Evolutionary conservation across 2,797 vertebrate genomes (phyloP).

Genomic region (Centropyge bicolor): DNA sequence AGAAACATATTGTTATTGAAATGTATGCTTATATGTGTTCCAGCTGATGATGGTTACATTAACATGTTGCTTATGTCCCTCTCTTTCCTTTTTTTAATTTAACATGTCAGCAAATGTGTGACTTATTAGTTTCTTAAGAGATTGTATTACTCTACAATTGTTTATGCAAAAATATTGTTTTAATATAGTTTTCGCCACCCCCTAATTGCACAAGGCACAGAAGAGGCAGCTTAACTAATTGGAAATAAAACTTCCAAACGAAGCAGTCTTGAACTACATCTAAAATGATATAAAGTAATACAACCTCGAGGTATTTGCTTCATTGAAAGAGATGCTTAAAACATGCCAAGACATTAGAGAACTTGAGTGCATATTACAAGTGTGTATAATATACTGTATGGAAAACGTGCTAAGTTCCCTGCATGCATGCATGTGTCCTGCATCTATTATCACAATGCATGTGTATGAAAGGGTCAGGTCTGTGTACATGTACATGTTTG

Average conservation of each 20-base stretch:
- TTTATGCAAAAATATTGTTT: slow-evolving; percentile 3
- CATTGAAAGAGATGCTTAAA: slow-evolving; percentile 57
- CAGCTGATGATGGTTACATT: slow-evolving; percentile 38
- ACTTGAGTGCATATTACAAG: slow-evolving; percentile 49
- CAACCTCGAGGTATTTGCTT: slow-evolving; percentile 70
- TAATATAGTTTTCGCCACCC: slow-evolving; percentile 11
- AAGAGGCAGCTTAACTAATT: slow-evolving; percentile 2
- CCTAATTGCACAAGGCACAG: slow-evolving; percentile 13
- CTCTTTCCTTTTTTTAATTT: slow-evolving; percentile 27
- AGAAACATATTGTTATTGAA: slow-evolving; percentile 6
- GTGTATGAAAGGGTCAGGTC: slow-evolving; percentile 19
- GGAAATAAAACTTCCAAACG: slow-evolving; percentile 20
- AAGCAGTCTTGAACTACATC: slow-evolving; percentile 8
- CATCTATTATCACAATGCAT: slow-evolving; percentile 18
- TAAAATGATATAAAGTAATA: slow-evolving; percentile 68
- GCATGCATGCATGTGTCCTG: slow-evolving; percentile 57
- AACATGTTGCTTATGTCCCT: slow-evolving; percentile 51
- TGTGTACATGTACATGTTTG: slow-evolving; percentile 50
- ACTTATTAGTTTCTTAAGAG: slow-evolving; percentile 60
- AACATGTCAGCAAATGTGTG: slow-evolving; percentile 47
- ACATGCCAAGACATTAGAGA: slow-evolving; percentile 73
- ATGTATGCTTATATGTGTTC: slow-evolving; percentile 41
- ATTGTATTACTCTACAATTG: slow-evolving; percentile 77
- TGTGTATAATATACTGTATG: slow-evolving; percentile 41
- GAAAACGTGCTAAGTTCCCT: slow-evolving; percentile 36